phyloP scores from a whole-genome alignment of 2,113 vertebrate genomes.

The Cynocephalus volans region DNA sequence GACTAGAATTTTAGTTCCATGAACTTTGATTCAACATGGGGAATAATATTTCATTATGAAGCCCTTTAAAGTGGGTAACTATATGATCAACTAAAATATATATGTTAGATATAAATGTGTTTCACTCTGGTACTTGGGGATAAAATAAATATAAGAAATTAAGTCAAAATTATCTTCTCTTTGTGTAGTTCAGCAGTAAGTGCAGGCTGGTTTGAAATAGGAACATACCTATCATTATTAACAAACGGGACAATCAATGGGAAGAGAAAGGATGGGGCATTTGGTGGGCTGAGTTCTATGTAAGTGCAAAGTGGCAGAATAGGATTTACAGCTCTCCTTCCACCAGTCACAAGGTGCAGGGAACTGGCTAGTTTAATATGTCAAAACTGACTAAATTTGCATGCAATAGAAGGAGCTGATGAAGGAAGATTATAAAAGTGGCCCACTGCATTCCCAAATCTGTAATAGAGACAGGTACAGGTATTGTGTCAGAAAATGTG shows the following conservation, averaged over 20 bases:
- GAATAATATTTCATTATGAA: neutral
- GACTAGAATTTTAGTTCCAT: neutral
- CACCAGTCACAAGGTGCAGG: fast-evolving
- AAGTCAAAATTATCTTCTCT: neutral
- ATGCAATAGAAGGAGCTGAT: neutral
- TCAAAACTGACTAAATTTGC: neutral
- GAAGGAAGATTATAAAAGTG: neutral
- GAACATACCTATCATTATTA: conserved; percentile 8
- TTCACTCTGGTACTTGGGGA: neutral
- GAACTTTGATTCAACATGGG: neutral
- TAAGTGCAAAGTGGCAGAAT: neutral
- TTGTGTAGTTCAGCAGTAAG: neutral
- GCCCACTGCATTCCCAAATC: neutral
- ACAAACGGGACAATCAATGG: neutral
- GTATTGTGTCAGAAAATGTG: neutral
- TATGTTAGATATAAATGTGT: neutral
- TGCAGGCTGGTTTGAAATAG: neutral
- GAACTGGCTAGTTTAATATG: neutral
- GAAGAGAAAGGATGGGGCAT: neutral
- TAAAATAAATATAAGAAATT: conserved; percentile 3
- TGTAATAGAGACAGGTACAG: neutral
- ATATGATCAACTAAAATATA: neutral
- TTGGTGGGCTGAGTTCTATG: neutral
- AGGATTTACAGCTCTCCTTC: neutral
- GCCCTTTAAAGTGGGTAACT: neutral